Percentiles rank a stretch among this genome's conserved stretches.
Conservation (phyloP, 2,113 vertebrate species). For the Phrynosoma blainvillii region DNA sequence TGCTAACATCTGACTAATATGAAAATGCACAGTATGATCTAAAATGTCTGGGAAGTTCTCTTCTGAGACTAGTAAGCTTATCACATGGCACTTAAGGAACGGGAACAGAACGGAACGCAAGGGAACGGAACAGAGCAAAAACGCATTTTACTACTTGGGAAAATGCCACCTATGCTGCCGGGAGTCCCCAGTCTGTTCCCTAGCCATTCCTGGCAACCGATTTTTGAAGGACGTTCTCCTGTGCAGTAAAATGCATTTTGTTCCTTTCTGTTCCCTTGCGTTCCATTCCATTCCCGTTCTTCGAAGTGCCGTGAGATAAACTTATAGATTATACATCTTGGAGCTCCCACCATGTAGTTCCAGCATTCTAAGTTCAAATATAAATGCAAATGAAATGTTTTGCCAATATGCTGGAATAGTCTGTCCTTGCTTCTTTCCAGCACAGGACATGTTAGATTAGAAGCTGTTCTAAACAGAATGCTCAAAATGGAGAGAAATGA, state of each 20-base stretch:
- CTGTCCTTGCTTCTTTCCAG: not conserved
- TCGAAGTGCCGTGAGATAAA: no score
- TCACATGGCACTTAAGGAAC: no score
- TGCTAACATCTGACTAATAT: not conserved
- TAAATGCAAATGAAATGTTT: not conserved
- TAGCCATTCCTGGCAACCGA: no score
- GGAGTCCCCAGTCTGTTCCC: no score
- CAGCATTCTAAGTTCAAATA: not conserved
- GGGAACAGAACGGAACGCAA: no score
- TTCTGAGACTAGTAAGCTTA: not conserved
- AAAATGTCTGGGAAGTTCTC: constrained; percentile 15
- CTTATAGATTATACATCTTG: not conserved
- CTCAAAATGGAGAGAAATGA: not conserved
- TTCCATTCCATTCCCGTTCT: no score
- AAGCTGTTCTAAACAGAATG: not conserved
- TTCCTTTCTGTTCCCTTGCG: no score
- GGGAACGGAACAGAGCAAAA: no score
- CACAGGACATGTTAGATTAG: not conserved
- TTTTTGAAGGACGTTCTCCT: no score
- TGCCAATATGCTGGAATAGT: not conserved
- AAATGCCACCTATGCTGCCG: no score
- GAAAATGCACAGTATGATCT: constrained; percentile 14
- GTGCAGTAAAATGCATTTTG: no score
- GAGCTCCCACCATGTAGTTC: not conserved
- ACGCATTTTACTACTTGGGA: no score